Percentiles rank a stretch among this genome's conserved stretches.
Evolutionary conservation across 2,797 vertebrate species (phyloP).

Genomic region (Squalus acanthias): DNA sequence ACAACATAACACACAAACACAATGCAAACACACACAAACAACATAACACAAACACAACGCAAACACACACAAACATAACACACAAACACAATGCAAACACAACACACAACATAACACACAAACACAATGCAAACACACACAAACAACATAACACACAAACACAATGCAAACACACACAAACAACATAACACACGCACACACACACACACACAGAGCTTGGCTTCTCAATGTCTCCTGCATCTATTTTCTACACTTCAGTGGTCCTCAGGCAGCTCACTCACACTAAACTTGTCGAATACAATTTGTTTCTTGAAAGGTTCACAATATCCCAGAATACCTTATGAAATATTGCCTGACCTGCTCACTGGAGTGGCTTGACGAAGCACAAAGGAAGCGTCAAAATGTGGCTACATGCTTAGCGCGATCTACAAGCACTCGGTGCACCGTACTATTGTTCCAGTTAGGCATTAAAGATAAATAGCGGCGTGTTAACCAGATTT

Average conservation of each 20-base stretch:
- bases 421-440: constrained; percentile 52
- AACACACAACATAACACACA: constrained; percentile 40
- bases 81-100: constrained; percentile 44
- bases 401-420: constrained; percentile 51
- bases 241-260: constrained; percentile 83
- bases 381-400: constrained; percentile 47
- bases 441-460: constrained; percentile 64
- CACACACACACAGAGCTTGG: constrained; percentile 42
- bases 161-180: constrained; percentile 42
- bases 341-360: constrained; percentile 72
- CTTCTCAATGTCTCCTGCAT: constrained; percentile 49
- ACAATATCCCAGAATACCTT: constrained; percentile 77
- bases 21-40: constrained; percentile 41
- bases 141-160: constrained; percentile 40
- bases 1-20: background rate
- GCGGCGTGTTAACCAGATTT: constrained; percentile 86
- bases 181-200: constrained; percentile 34
- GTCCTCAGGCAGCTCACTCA: constrained; percentile 79
- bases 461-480: constrained; percentile 79
- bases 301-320: constrained; percentile 78
- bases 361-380: constrained; percentile 52
- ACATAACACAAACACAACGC: background rate
- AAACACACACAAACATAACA: background rate
- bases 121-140: constrained; percentile 39
- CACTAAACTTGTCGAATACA: constrained; percentile 74